phyloP scores from a whole-genome alignment of 2,797 vertebrate species.

The Notoglanidium macrostoma region DNA sequence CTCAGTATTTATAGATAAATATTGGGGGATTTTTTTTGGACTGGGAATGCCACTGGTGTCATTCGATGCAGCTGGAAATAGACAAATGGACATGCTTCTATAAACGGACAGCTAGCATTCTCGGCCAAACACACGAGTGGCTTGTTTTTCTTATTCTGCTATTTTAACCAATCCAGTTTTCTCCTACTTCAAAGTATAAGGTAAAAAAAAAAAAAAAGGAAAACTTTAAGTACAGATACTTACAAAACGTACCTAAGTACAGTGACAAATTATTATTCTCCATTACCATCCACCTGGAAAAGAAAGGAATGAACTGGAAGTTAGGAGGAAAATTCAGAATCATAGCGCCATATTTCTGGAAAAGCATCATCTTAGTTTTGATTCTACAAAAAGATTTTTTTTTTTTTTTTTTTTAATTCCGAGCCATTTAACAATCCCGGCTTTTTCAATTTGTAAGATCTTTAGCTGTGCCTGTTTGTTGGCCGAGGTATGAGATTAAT shows the following conservation, averaged over 20 bases:
- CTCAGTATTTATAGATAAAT: no score
- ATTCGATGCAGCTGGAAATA: background rate
- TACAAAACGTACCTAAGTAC: background rate
- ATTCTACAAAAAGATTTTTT: background rate
- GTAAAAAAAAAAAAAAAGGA: background rate
- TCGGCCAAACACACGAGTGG: no score
- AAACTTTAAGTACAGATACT: background rate
- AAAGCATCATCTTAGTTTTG: constrained; percentile 4
- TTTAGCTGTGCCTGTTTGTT: constrained; percentile 67
- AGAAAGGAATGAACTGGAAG: background rate
- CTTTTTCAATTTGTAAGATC: constrained; percentile 77
- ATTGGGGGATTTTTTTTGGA: background rate
- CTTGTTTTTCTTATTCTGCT: background rate
- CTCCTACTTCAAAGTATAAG: background rate
- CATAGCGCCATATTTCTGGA: background rate
- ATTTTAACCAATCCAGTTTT: no score
- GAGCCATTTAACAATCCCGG: constrained; percentile 33
- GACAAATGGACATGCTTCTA: background rate
- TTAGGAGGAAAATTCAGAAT: background rate
- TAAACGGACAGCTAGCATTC: no score
- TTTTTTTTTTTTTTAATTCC: background rate
- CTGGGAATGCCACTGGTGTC: background rate
- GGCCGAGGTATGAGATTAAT: constrained; percentile 76
- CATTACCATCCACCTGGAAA: background rate
- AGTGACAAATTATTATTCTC: background rate